A percentile compares a stretch with the other conserved stretches of the same genome.
These are phyloP conservation scores for Osedax frankpressi DNA, from an alignment of 2,888 invertebrate genomes.

Conservation along the genomic window DNA sequence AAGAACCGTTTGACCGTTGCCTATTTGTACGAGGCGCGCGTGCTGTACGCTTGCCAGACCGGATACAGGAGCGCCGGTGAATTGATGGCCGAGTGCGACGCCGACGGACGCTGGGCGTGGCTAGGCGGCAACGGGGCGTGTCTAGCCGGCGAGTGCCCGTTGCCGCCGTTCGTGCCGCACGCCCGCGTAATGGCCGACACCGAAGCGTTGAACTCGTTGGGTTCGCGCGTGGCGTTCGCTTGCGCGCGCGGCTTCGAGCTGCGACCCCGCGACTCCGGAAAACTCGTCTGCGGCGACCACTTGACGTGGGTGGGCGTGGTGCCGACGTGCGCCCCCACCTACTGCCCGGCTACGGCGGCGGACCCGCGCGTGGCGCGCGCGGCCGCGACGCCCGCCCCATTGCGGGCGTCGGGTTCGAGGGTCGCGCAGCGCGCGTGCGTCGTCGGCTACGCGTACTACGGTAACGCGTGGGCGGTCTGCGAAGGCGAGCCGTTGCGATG, in stretches of 20 bases:
- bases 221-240: background rate
- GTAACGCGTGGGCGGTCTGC: slow-evolving; percentile 26
- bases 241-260: background rate
- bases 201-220: background rate
- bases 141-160: slow-evolving; percentile 30
- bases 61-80: slow-evolving; percentile 18
- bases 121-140: slow-evolving; percentile 33
- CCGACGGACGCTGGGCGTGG: slow-evolving; percentile 41
- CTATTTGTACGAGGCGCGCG: slow-evolving; percentile 18
- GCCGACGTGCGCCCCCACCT: slow-evolving; percentile 14
- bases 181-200: slow-evolving; percentile 4
- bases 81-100: slow-evolving; percentile 29
- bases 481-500: slow-evolving; percentile 29
- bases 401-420: slow-evolving; percentile 26
- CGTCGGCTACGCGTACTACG: slow-evolving; percentile 29
- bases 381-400: slow-evolving; percentile 27
- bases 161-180: slow-evolving; percentile 17
- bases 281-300: background rate
- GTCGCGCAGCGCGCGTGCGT: slow-evolving; percentile 27
- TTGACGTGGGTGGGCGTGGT: background rate
- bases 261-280: background rate
- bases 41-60: slow-evolving; percentile 16
- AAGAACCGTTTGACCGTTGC: no score
- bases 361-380: slow-evolving; percentile 33
- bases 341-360: slow-evolving; percentile 28